These are phyloP conservation scores for Anoplolepis gracilipes DNA, from an alignment of 1,140 invertebrate species.

Conservation along the genomic window DNA sequence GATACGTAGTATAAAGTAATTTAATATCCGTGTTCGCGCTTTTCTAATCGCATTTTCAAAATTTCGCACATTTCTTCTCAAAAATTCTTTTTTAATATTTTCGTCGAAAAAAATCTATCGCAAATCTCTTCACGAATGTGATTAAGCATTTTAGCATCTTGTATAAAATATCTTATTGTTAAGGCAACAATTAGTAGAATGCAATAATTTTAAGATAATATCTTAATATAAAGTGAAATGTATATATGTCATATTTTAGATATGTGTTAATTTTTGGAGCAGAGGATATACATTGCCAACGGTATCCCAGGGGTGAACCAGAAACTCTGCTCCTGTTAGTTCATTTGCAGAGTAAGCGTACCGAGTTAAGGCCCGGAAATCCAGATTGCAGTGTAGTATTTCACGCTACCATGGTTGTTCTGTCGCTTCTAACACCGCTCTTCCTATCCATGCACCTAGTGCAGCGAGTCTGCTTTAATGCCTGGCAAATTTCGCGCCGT, in stretches of 20 bases:
- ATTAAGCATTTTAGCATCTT: not conserved
- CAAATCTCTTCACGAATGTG: not conserved
- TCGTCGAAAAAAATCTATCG: not conserved
- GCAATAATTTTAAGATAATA: slow-evolving; percentile 1
- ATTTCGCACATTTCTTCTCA: not conserved
- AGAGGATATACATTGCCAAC: slow-evolving; percentile 30
- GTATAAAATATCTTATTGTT: not conserved
- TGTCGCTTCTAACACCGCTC: slow-evolving; percentile 37
- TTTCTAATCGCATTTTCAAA: not conserved
- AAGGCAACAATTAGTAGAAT: not conserved
- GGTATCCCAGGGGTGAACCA: slow-evolving; percentile 51
- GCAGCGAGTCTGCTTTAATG: slow-evolving; percentile 49
- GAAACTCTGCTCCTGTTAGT: slow-evolving; percentile 53
- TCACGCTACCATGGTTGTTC: slow-evolving; percentile 51
- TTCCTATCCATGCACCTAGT: slow-evolving; percentile 29
- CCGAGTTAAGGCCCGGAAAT: slow-evolving; percentile 60
- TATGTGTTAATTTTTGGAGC: slow-evolving; percentile 42
- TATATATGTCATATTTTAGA: slow-evolving; percentile 11
- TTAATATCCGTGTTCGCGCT: not conserved
- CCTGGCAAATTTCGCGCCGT: slow-evolving; percentile 43
- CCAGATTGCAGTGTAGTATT: slow-evolving; percentile 59
- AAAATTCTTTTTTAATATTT: not conserved
- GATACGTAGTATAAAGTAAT: not conserved
- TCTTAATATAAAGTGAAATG: not conserved
- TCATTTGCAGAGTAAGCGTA: slow-evolving; percentile 59